Conservation (phyloP, 2,113 vertebrate species). For the Chloropsis hardwickii region DNA sequence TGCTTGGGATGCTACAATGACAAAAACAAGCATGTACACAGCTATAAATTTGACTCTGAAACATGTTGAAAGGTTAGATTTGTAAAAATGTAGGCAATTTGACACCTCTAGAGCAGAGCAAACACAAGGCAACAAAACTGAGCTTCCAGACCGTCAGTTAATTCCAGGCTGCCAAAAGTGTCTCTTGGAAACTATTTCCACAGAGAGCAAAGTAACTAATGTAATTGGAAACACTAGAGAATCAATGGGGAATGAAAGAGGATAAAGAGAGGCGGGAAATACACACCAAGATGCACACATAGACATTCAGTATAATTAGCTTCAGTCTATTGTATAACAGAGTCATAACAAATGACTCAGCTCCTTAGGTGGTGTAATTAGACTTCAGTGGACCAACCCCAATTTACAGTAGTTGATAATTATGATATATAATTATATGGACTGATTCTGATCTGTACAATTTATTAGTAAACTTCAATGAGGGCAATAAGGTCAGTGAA, state of each 20-base stretch:
- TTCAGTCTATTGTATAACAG: constrained; percentile 41
- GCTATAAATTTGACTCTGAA: constrained; percentile 22
- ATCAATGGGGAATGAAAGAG: constrained; percentile 25
- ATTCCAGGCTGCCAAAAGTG: not conserved
- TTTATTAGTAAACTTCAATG: constrained; percentile 44
- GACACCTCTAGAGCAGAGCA: constrained; percentile 35
- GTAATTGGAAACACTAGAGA: constrained; percentile 48
- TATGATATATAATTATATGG: constrained; percentile 44
- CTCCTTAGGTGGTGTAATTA: constrained; percentile 60
- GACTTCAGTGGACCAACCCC: constrained; percentile 11
- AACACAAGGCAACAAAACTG: not conserved
- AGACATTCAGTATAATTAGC: constrained; percentile 40
- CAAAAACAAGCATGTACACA: not conserved
- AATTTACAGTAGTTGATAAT: constrained; percentile 45
- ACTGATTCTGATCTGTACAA: constrained; percentile 41
- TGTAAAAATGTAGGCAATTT: constrained; percentile 53
- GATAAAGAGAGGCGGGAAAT: constrained; percentile 26
- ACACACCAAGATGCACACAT: constrained; percentile 3
- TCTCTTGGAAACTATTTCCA: constrained; percentile 48
- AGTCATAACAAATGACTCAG: constrained; percentile 63
- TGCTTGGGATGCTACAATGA: not conserved
- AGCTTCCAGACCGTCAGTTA: not conserved
- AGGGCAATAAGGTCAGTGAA: constrained; percentile 33
- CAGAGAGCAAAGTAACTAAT: not conserved
- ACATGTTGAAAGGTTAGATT: constrained; percentile 50